phyloP scores from a whole-genome alignment of 2,797 vertebrate genomes.

The Gambelia wislizenii region DNA sequence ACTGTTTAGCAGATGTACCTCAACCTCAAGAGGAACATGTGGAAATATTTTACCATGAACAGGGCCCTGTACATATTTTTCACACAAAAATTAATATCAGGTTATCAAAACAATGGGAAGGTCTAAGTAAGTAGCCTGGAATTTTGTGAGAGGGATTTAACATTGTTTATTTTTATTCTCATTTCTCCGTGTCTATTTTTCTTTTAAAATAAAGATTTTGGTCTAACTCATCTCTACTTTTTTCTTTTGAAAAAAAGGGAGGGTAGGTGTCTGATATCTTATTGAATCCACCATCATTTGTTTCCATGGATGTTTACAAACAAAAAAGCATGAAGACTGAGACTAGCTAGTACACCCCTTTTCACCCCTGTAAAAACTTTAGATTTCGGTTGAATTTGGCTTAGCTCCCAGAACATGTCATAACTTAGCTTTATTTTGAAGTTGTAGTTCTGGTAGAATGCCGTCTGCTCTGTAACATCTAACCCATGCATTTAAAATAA shows the following conservation, averaged over 20 bases:
- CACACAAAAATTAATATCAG: conserved; percentile 62
- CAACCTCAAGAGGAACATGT: not conserved
- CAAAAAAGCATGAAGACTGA: conserved; percentile 67
- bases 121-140: conserved; percentile 52
- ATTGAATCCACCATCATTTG: conserved; percentile 66
- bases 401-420: conserved; percentile 73
- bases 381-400: conserved; percentile 72
- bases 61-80: conserved; percentile 17
- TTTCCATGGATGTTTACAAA: conserved; percentile 69
- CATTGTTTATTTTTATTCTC: conserved; percentile 38
- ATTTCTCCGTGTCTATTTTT: not conserved
- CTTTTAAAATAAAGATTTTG: conserved; percentile 39
- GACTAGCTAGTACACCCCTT: conserved; percentile 71
- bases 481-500: not conserved
- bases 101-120: conserved; percentile 60
- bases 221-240: conserved; percentile 41
- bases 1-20: not conserved
- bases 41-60: not conserved
- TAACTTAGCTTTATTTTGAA: conserved; percentile 74
- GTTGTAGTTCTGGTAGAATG: conserved; percentile 76
- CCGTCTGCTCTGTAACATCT: conserved; percentile 62
- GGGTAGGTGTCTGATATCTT: conserved; percentile 63
- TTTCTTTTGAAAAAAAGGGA: conserved; percentile 10
- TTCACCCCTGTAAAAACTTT: conserved; percentile 59
- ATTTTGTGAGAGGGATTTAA: conserved; percentile 38